Base-by-base conservation (phyloP, 30 jellyfish, hydroid and myxozoan genomes). In the Cassiopea xamachana region DNA sequence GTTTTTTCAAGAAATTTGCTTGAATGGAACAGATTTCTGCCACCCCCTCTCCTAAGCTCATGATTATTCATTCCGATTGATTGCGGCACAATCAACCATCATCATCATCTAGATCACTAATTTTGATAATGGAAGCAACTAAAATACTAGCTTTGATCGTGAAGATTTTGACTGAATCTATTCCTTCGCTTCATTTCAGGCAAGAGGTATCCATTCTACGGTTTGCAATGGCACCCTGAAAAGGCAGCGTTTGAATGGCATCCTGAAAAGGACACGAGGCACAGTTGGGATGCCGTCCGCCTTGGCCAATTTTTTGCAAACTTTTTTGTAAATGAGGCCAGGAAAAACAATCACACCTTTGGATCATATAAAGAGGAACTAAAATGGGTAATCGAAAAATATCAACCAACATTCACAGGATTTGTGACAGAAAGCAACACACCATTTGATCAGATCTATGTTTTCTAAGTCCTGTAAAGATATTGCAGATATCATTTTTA, bases 201-300 rank as follows among this genome's bases (percentile, higher is more conserved):
- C 10, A 79, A 48, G 59, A 78, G 85, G 9, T 91, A 61, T 49
- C 97, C 97, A n/a, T 91, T 91, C 77, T 91, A 73, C 64, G 97
- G 97, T 0, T 67, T 84, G 61, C 97, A 91, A 77, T 91, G 91
- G 91, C 97, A 91, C 60, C 97, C 97, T n/a, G 97, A 91, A 77
- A 84, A 84, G 85, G 87, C 94, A 0, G 90, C 93, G n/a, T 91
- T 82, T 75, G 97, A 84, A 69, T 91, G 97, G 97, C 88, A 91
- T 80, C 94, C 92, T 19, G 87, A 77, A 17, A 84, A 69, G 60
- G 89, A 84, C 51, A 79, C 89, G 12, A 49, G 80, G 61, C 97
- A 91, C 68, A 77, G 87, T 46, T 70, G 88, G 86, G 94, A 91
- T 69, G 94, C 97, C 2, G 93, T 91, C 46, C 83, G 89, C 5